Base-by-base conservation (phyloP, 2,888 invertebrate species). In the Tipula lateralis region DNA sequence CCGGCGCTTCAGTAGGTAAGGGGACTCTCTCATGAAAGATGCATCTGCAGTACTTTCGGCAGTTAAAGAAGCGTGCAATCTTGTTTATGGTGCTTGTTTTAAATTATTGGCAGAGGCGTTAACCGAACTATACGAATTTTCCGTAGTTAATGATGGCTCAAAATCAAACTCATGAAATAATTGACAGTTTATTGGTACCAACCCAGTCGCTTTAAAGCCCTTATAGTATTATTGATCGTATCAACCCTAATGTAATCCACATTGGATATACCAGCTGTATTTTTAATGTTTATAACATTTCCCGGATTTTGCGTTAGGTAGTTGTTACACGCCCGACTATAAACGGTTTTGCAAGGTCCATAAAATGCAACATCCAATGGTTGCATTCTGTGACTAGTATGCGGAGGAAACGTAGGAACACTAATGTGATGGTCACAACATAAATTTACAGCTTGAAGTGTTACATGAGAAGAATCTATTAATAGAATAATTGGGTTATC, bases 311-410 rank as follows among this genome's bases (percentile, higher is more conserved):
- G 32, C 6, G 4, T 32, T 32, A 32, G 32, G 32, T 32, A 32
- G 32, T 32, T 86, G 84, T 88, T 86, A 85, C 87, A 88, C 85
- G 88, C 87, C 80, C 86, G 87, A 85, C 86, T 87, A 85, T 87
- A 88, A 12, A 87, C 87, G 80, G 83, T 86, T 85, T 87, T 88
- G 2, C 88, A 85, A 6, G 87, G 87, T 1, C 87, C 87, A 86
- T 85, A 87, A 85, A 87, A 87, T 29, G 86, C 83, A 34, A 87
- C 85, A 85, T 87, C 87, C 13, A 87, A 85, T 9, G 87, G 87
- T 84, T 87, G 87, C 36, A 87, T 87, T 66, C 86, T 83, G 84
- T 87, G 87, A 32, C 32, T 32, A 32, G n/a, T n/a, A n/a, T n/a
- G n/a, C n/a, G n/a, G n/a, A n/a, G n/a, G n/a, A n/a, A n/a, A n/a